Evolutionary conservation across 2,888 invertebrate species (phyloP), one percentile per base, ranked within the genome.

Genomic region (Synanthedon tipuliformis): DNA sequence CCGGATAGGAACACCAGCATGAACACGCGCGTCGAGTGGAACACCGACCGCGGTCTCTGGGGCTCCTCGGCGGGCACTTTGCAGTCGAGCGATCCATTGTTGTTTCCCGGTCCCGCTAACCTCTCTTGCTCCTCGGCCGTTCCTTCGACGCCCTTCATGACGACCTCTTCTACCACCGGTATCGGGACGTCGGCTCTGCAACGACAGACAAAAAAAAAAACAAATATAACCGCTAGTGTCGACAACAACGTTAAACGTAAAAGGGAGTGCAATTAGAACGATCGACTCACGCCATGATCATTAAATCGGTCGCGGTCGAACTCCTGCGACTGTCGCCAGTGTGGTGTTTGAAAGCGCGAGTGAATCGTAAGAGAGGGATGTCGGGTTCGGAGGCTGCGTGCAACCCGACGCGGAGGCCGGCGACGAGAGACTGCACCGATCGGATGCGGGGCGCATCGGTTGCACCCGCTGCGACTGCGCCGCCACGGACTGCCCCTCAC

Each of bases 1-100:
- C 95, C 94, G 65, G 95, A 89, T 68, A 95, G 92, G 78, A 96
- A 97, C 51, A 95, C 94, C 69, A 94, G 91, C 87, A 97, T 91
- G 82, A 97, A 97, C 57, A 94, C 92, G 71, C 95, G 93, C 62
- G 96, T 96, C 55, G 95, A 95, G 56, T 95, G 94, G 69, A 96
- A 93, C 51, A 89, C 89, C 53, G 84, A 73, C 64, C 94, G 93
- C 55, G 93, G 85, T 50, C 81, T 84, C 0, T 92, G 92, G 54
- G 90, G 88, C 66, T 71, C 66, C 41, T 68, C 63, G 53, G 86
- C 81, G 1, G 96, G 95, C 57, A 92, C 89, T 67, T 93, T 94
- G 53, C 92, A 92, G 57, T 94, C 95, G 66, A 95, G 89, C 41
- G 82, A 87, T 51, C 96, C 96, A 81, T 95, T 96, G 66, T 89